Conservation (phyloP, 2,797 vertebrate species). For the Lemur catta region DNA sequence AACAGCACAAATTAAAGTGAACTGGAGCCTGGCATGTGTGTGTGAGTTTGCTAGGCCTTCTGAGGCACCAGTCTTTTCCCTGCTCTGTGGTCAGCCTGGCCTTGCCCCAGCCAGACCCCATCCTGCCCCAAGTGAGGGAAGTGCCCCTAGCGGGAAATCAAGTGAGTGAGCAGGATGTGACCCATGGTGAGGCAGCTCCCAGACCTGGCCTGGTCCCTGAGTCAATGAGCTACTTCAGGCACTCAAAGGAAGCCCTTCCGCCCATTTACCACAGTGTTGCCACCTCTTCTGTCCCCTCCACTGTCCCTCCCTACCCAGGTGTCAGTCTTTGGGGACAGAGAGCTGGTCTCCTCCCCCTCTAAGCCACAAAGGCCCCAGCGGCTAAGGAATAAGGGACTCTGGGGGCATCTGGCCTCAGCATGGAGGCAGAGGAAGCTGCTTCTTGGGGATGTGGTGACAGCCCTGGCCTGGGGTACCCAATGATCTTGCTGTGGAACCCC, state of each 20-base stretch:
- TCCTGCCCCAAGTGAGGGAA: conserved; percentile 50
- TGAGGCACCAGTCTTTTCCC: neutral
- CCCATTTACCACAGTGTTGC: neutral
- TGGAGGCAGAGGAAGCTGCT: neutral
- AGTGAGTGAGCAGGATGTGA: conserved; percentile 71
- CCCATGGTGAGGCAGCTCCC: conserved; percentile 54
- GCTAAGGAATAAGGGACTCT: neutral
- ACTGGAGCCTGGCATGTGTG: neutral
- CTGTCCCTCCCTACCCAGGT: neutral
- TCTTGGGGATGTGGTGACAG: neutral
- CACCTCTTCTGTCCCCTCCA: neutral
- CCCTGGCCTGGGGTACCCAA: neutral
- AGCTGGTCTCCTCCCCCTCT: neutral
- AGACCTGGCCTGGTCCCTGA: conserved; percentile 26
- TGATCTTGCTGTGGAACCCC: neutral
- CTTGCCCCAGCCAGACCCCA: neutral
- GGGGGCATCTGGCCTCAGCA: neutral
- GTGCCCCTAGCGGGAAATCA: conserved; percentile 9
- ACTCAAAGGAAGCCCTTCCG: conserved; percentile 56
- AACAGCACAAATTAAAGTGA: conserved; percentile 7
- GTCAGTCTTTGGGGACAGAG: neutral
- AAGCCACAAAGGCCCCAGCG: neutral
- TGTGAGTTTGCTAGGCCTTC: neutral
- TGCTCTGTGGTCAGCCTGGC: conserved; percentile 18
- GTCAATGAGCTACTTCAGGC: conserved; percentile 33